phyloP scores from a whole-genome alignment of 2,113 vertebrate species.

The Cranoglanis bouderius region DNA sequence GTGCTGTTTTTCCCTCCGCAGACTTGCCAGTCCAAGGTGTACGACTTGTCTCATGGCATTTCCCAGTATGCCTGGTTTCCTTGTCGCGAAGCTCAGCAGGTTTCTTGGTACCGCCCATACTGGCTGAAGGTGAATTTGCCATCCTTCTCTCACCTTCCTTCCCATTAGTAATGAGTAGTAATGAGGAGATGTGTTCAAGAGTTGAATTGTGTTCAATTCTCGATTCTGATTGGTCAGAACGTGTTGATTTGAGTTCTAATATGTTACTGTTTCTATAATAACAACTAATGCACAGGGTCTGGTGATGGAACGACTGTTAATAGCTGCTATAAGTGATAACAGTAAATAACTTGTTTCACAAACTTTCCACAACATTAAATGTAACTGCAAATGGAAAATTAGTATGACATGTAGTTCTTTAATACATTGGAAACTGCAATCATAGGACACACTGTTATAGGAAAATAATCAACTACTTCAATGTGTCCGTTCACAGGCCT shows the following conservation, averaged over 20 bases:
- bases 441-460: not conserved
- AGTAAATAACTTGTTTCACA: not conserved
- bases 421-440: not conserved
- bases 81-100: slow-evolving; percentile 78
- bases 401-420: not conserved
- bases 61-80: slow-evolving; percentile 97
- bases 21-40: slow-evolving; percentile 92
- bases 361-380: not conserved
- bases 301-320: not conserved
- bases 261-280: not conserved
- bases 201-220: not conserved
- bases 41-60: slow-evolving; percentile 86
- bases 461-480: not conserved
- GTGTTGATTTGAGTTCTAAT: not conserved
- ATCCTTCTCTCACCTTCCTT: not conserved
- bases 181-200: not conserved
- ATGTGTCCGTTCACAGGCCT: slow-evolving; percentile 71
- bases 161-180: not conserved
- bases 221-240: not conserved
- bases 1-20: slow-evolving; percentile 54
- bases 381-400: not conserved
- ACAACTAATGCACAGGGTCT: not conserved
- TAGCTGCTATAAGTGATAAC: not conserved
- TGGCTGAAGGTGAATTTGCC: slow-evolving; percentile 85
- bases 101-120: slow-evolving; percentile 78